Evolutionary conservation across 2,888 invertebrate genomes (phyloP).

Genomic region (Hoplodrina blanda): DNA sequence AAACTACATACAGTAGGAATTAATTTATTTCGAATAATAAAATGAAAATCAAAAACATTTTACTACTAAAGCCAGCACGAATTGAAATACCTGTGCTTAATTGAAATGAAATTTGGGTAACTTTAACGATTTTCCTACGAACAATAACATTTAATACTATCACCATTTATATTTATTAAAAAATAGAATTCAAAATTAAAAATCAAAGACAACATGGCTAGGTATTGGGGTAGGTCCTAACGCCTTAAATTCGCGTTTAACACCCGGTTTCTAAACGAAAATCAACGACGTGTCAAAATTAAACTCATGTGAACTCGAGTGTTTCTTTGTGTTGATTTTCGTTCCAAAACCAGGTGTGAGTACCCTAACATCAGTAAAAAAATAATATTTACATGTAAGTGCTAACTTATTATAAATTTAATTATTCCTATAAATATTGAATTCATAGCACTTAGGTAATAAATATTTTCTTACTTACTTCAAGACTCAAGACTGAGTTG

Average conservation of each 20-base stretch:
- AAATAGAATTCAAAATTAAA: too few species aligned
- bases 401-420: not conserved
- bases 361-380: not conserved
- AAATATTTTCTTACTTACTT: not conserved
- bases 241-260: not conserved
- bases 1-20: not conserved
- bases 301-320: too few species aligned
- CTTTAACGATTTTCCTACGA: too few species aligned
- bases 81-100: not conserved
- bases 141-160: too few species aligned
- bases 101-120: not conserved
- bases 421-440: not conserved
- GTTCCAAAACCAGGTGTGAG: not conserved
- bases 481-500: not conserved
- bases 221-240: not conserved
- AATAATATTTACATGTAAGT: slow-evolving; percentile 6
- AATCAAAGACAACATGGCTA: not conserved
- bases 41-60: slow-evolving; percentile 6
- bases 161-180: too few species aligned
- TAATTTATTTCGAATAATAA: not conserved
- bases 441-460: not conserved
- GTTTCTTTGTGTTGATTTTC: not conserved
- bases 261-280: not conserved
- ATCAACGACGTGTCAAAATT: not conserved
- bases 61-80: too few species aligned